phyloP scores from a whole-genome alignment of 2,113 vertebrate species.

The Xiphophorus maculatus region DNA sequence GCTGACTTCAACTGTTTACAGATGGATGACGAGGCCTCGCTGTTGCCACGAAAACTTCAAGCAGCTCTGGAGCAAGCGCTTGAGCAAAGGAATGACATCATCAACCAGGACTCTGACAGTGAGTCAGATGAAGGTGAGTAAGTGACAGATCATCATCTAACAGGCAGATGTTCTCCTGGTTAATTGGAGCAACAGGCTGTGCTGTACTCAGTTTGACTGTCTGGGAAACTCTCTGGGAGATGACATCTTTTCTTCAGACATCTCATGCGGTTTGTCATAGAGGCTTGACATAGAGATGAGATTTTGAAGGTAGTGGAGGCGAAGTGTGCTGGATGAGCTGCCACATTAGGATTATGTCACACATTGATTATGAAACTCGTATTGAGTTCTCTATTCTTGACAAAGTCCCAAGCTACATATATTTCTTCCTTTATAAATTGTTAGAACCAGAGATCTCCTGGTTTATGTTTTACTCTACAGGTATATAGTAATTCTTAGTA shows the following conservation, averaged over 20 bases:
- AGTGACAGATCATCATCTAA: conserved; percentile 29
- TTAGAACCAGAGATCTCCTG: too few relatives aligned
- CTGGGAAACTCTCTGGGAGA: conserved; percentile 25
- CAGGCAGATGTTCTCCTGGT: conserved; percentile 38
- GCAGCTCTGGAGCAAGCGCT: conserved; percentile 96
- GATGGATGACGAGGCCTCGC: conserved; percentile 98
- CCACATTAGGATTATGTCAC: conserved; percentile 53
- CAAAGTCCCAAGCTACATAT: neutral
- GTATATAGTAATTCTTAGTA: too few relatives aligned
- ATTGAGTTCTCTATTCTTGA: neutral
- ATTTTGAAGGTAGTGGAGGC: conserved; percentile 3
- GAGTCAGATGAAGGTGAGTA: conserved; percentile 96
- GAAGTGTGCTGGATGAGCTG: neutral
- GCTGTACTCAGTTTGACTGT: conserved; percentile 1
- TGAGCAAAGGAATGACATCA: conserved; percentile 95
- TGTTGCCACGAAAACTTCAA: conserved; percentile 97
- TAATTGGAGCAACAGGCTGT: conserved; percentile 23
- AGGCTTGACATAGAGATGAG: conserved; percentile 3
- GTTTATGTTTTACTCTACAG: too few relatives aligned
- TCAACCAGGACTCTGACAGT: conserved; percentile 97
- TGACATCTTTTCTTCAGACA: conserved; percentile 5
- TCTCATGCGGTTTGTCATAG: conserved; percentile 35
- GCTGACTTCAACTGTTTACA: conserved; percentile 68
- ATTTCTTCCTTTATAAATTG: too few relatives aligned
- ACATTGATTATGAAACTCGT: neutral